Evolutionary conservation across 2,797 vertebrate genomes (phyloP).

Genomic region (Bradypodion pumilum): DNA sequence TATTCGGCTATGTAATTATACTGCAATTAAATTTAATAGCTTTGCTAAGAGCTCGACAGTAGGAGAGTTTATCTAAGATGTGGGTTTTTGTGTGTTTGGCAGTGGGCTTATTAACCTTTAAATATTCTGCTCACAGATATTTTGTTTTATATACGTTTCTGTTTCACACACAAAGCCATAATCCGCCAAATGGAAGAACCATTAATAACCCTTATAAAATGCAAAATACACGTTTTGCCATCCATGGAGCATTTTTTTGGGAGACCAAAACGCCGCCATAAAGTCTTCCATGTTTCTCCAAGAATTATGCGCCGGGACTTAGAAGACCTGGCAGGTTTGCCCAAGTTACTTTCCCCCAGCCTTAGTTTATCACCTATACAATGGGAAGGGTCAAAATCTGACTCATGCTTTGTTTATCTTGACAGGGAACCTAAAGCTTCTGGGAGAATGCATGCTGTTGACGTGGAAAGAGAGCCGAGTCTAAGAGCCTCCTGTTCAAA

Average conservation of each 20-base stretch:
- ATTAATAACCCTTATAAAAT: neutral
- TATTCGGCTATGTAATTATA: conserved; percentile 49
- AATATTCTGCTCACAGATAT: conserved; percentile 25
- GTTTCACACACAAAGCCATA: conserved; percentile 18
- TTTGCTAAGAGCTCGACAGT: conserved; percentile 64
- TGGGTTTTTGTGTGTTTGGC: conserved; percentile 7
- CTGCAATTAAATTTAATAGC: conserved; percentile 69
- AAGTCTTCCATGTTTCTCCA: neutral
- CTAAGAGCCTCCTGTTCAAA: too few relatives aligned
- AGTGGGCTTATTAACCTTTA: conserved; percentile 63
- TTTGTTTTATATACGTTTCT: conserved; percentile 49
- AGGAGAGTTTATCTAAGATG: conserved; percentile 53
- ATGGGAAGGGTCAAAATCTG: too few relatives aligned
- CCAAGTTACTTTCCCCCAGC: neutral
- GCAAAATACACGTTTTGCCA: neutral
- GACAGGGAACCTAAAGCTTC: neutral
- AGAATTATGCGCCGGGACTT: neutral
- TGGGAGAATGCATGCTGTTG: neutral
- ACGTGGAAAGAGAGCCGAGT: neutral
- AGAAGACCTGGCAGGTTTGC: neutral
- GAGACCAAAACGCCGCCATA: neutral
- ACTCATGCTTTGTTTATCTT: neutral
- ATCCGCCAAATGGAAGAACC: conserved; percentile 17
- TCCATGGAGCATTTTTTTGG: neutral
- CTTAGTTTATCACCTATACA: neutral